Evolutionary conservation across 2,888 invertebrate species (phyloP).

Genomic region (Fragum fragum): DNA sequence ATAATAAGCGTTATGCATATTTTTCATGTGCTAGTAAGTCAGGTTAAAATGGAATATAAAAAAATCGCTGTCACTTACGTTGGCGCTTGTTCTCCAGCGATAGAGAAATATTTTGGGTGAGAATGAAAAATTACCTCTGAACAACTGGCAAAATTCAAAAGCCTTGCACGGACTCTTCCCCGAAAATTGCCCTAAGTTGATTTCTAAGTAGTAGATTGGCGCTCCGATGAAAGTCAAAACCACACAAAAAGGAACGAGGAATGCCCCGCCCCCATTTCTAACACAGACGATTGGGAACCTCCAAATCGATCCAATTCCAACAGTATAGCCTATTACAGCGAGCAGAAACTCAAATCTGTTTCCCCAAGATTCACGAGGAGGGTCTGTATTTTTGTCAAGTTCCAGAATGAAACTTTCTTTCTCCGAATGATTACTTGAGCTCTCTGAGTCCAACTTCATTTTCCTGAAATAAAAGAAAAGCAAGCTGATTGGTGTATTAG

Average conservation of each 20-base stretch:
- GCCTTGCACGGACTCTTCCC: slow-evolving; percentile 1
- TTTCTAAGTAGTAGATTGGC: slow-evolving; percentile 3
- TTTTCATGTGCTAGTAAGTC: too few relatives aligned
- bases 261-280: slow-evolving; percentile 18
- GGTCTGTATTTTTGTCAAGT: neutral
- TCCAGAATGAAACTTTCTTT: neutral
- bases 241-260: slow-evolving; percentile 13
- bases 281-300: slow-evolving; percentile 10
- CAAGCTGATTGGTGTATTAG: too few relatives aligned
- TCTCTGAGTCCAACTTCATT: neutral
- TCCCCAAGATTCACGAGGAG: neutral
- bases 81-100: too few relatives aligned
- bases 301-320: slow-evolving; percentile 19
- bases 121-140: slow-evolving; percentile 1
- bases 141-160: slow-evolving; percentile 10
- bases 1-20: too few relatives aligned
- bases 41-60: too few relatives aligned
- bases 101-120: too few relatives aligned
- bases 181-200: slow-evolving; percentile 16
- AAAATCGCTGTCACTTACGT: too few relatives aligned
- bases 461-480: slow-evolving; percentile 2
- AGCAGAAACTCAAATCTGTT: slow-evolving; percentile 17
- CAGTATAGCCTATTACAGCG: slow-evolving; percentile 11
- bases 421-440: neutral
- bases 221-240: slow-evolving; percentile 8